Base-by-base conservation (phyloP, 2,888 invertebrate species). In the Orthosia gracilis region DNA sequence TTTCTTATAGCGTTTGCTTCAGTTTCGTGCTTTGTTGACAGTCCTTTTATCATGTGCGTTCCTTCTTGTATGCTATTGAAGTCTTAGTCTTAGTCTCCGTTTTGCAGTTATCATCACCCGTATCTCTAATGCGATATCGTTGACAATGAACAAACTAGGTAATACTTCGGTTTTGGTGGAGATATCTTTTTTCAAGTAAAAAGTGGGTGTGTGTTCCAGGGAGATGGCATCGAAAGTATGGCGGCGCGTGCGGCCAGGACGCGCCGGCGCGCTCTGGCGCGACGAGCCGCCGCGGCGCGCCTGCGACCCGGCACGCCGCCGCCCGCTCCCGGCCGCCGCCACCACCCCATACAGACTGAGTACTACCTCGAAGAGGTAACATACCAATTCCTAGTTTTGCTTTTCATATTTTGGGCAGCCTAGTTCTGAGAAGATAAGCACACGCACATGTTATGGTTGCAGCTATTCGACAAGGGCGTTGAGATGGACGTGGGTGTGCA, bases 301-400 rank as follows among this genome's bases (percentile, higher is more conserved):
- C 97, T 93, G 86, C 94, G 95, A 49, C 97, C 97, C 69, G 97
- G 97, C 77, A 97, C 98, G 21, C 98, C 98, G 77, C 98, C 98
- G 57, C 98, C 98, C 18, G 98, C 98, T 55, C 97, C 97, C 69
- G 99, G 99, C 40, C 97, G 99, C 80, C 97, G 97, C 69, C 99
- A 99, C 95, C 98, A 98, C 88, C 98, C 98, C 80, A 97, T 99
- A 61, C 99, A 99, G 97, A 99, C 99, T 1, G 99, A 99, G 84
- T 96, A 97, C 88, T 99, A 98, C 92, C 97, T 99, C 73, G 99
- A 99, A 93, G 99, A 99, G 96, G 97, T 98, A 83, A 59, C 45
- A 15, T 15, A 40, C 12, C n/a, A 40, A 18, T n/a, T 0, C 18
- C 75, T 18, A 18, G 9, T 23, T 18, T 13, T 17, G 15, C 4